A percentile compares a stretch with the other conserved stretches of the same genome.
phyloP scores from a whole-genome alignment of 2,888 invertebrate species.

The Crocallis elinguaria region DNA sequence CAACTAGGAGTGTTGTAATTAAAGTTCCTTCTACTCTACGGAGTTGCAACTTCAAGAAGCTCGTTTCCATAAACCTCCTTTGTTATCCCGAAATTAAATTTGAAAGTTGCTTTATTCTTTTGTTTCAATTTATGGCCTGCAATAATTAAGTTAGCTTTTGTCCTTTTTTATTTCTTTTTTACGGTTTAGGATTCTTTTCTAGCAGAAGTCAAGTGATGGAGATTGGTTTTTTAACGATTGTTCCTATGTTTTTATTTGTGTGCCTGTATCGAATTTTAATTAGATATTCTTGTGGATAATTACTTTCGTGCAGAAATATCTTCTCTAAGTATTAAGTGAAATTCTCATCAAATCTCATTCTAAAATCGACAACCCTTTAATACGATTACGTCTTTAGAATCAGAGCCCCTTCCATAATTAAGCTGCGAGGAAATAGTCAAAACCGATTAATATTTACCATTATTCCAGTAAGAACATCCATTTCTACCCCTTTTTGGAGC shows the following conservation, averaged over 20 bases:
- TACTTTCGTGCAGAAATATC: background rate
- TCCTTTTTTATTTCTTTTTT: constrained; percentile 26
- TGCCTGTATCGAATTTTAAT: background rate
- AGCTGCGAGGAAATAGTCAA: constrained; percentile 50
- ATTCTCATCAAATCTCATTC: constrained; percentile 14
- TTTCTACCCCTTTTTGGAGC: constrained; percentile 55
- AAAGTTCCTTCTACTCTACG: constrained; percentile 50
- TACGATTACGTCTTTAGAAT: constrained; percentile 21
- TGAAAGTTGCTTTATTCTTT: constrained; percentile 26
- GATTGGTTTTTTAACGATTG: constrained; percentile 3
- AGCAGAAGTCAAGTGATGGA: constrained; percentile 4
- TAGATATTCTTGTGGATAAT: background rate
- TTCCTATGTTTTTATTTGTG: background rate
- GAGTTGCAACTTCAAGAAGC: constrained; percentile 35
- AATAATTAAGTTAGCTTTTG: constrained; percentile 20
- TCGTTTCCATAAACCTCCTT: constrained; percentile 36
- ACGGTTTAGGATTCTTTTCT: constrained; percentile 10
- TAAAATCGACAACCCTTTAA: constrained; percentile 27
- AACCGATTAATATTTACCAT: constrained; percentile 72
- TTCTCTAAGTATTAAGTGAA: constrained; percentile 7
- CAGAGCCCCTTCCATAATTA: constrained; percentile 31
- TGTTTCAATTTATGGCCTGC: constrained; percentile 31
- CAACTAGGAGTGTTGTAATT: constrained; percentile 73
- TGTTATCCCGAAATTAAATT: constrained; percentile 25
- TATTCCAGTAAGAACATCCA: constrained; percentile 63